Evolutionary conservation across 2,113 vertebrate species (phyloP), one percentile per base, ranked within the genome.

Genomic region (Glareola pratincola): DNA sequence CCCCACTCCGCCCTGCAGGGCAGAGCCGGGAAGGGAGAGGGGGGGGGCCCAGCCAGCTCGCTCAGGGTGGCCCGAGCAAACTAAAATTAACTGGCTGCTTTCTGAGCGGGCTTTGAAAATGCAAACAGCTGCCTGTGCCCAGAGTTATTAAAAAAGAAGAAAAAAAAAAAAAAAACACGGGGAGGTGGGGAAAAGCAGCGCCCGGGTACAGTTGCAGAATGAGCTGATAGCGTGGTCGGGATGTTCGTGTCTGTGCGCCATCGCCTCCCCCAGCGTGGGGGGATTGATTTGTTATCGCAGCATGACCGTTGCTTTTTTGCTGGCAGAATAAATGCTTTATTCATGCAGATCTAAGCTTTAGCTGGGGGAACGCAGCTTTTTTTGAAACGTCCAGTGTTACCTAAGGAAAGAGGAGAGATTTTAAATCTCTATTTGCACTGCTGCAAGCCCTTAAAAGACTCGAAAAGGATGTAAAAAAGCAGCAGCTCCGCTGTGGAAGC

Each of bases 51-150:
- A 60, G 82, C 39, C 75, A 48, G 66, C 84, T 67, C 80, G 37
- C 85, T 92, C 81, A 93, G 91, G 89, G 85, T 93, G 94, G 84
- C 91, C 85, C n/a, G n/a, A 69, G 45, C 71, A 8, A 85, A 73
- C 85, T 86, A 71, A 95, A 94, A 88, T 88, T 79, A 91, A 90
- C 85, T 75, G 96, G 36, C 92, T 93, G 85, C 57, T 63, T 51
- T 91, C 83, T 85, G 91, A 92, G 80, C 88, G 10, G 64, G 72
- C 94, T 92, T 88, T 89, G 90, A 51, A 93, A 87, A 79, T 30
- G 71, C 81, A 26, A 90, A 71, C 96, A 82, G 94, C 93, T 89
- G 94, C 74, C 36, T 67, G 85, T 71, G 63, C 94, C 74, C 86
- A 4, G 47, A 78, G 74, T 95, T 94, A 93, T 75, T 94, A 90